phyloP scores from a whole-genome alignment of 2,888 invertebrate species.

The Napeogenes sylphis region DNA sequence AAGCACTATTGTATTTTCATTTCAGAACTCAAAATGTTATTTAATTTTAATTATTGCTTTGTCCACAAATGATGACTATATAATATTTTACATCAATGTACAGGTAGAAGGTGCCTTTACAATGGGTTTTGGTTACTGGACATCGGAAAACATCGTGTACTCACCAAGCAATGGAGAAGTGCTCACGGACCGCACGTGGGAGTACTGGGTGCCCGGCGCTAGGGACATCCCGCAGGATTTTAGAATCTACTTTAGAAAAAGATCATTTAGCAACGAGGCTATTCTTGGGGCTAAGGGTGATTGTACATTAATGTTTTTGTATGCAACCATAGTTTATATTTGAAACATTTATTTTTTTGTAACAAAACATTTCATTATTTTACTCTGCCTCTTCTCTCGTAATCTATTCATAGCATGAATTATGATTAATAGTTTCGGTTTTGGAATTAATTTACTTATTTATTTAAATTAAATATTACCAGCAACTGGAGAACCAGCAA shows the following conservation, averaged over 20 bases:
- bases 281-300: constrained; percentile 31
- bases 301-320: no score
- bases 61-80: no score
- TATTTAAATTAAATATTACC: constrained; percentile 21
- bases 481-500: constrained; percentile 75
- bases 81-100: constrained; percentile 8
- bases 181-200: constrained; percentile 86
- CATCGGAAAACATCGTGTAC: constrained; percentile 82
- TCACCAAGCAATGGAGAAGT: constrained; percentile 81
- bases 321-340: no score
- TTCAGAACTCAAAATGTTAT: no score
- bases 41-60: no score
- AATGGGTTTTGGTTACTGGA: constrained; percentile 86
- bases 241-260: constrained; percentile 80
- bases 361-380: constrained; percentile 9
- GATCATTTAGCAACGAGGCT: constrained; percentile 37
- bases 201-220: constrained; percentile 83
- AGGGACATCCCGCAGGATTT: constrained; percentile 87
- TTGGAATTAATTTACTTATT: constrained; percentile 1
- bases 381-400: not conserved
- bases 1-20: no score
- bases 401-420: no score
- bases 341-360: no score
- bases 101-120: constrained; percentile 85
- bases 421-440: no score